Percentiles rank a stretch among this genome's conserved stretches.
phyloP scores from a whole-genome alignment of 2,113 vertebrate genomes.

The Ammodytes marinus region DNA sequence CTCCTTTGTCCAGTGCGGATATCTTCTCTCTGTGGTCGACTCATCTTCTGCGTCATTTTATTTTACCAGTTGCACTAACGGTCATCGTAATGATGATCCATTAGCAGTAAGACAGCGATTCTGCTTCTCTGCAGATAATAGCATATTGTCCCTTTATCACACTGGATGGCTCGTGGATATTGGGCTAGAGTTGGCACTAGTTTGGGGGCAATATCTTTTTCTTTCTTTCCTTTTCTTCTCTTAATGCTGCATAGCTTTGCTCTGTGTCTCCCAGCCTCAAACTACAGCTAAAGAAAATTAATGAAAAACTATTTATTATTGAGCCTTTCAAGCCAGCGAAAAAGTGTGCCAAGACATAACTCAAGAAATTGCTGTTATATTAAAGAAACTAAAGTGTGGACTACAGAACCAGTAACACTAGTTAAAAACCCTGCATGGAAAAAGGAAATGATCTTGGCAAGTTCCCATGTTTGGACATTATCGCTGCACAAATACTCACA shows the following conservation, averaged over 20 bases:
- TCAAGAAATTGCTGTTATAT: not conserved
- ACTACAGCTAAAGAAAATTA: constrained; percentile 2
- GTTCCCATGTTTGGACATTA: not conserved
- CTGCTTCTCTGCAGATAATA: constrained; percentile 44
- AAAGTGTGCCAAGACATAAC: not conserved
- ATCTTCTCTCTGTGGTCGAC: constrained; percentile 33
- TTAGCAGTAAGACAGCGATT: constrained; percentile 25
- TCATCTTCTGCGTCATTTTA: constrained; percentile 47
- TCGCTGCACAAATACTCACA: constrained; percentile 65
- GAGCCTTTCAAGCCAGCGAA: not conserved
- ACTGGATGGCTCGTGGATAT: not conserved
- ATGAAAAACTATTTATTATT: not conserved
- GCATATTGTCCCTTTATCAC: not conserved
- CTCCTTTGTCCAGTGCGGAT: constrained; percentile 32
- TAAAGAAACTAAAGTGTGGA: not conserved
- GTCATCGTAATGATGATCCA: constrained; percentile 54
- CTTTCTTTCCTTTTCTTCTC: not conserved
- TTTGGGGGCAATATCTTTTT: not conserved
- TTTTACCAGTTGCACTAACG: constrained; percentile 49
- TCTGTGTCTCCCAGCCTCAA: not conserved
- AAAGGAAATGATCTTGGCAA: not conserved
- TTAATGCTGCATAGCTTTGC: not conserved
- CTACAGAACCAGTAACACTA: not conserved
- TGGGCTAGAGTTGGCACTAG: constrained; percentile 3
- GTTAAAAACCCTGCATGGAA: not conserved